phyloP scores from a whole-genome alignment of 2,888 invertebrate genomes.

The Galeopsomyia nigrocyanea region DNA sequence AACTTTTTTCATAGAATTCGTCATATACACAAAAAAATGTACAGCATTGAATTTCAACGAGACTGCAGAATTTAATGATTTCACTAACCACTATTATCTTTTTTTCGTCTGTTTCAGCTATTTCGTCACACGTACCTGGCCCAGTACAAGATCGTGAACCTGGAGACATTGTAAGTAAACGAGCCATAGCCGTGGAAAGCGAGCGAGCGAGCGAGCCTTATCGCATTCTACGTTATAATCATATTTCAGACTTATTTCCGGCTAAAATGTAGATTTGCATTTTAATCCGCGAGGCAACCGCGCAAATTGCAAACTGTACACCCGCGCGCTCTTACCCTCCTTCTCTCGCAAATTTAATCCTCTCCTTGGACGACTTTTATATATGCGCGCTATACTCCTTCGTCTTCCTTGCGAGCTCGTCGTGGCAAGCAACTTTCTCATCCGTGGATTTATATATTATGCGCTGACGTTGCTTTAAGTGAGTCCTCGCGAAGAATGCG shows the following conservation, averaged over 20 bases:
- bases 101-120: slow-evolving; percentile 72
- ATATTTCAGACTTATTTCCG: slow-evolving; percentile 61
- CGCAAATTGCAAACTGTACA: slow-evolving; percentile 62
- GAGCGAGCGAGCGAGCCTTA: slow-evolving; percentile 37
- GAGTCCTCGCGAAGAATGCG: slow-evolving; percentile 51
- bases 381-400: slow-evolving; percentile 17
- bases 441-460: slow-evolving; percentile 58
- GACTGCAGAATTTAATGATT: slow-evolving; percentile 6
- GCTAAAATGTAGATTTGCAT: slow-evolving; percentile 63
- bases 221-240: slow-evolving; percentile 61
- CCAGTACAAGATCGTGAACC: slow-evolving; percentile 79
- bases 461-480: slow-evolving; percentile 55
- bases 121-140: slow-evolving; percentile 86
- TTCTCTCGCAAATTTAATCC: slow-evolving; percentile 59
- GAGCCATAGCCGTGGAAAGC: slow-evolving; percentile 44
- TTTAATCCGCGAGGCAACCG: slow-evolving; percentile 56
- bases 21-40: slow-evolving; percentile 19
- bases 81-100: too few relatives aligned
- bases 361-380: slow-evolving; percentile 50
- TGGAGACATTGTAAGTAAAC: slow-evolving; percentile 71
- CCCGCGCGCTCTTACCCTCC: slow-evolving; percentile 48
- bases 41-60: slow-evolving; percentile 39
- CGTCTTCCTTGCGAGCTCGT: slow-evolving; percentile 23
- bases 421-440: slow-evolving; percentile 54
- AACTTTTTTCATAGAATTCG: too few relatives aligned